phyloP scores from a whole-genome alignment of 2,888 invertebrate species.

The Oscheius sp. region DNA sequence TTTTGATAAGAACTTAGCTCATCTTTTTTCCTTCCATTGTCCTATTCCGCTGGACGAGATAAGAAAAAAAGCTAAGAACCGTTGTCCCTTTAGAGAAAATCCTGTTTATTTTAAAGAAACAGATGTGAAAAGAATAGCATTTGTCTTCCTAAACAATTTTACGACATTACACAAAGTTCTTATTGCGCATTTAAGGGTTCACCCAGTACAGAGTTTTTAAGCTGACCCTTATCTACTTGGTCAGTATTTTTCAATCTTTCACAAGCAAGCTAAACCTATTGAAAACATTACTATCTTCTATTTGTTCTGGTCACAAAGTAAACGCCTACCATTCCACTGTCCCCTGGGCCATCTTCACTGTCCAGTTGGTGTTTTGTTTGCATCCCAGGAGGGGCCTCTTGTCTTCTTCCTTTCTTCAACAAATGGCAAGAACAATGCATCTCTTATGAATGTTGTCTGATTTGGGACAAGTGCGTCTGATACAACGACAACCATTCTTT shows the following conservation, averaged over 20 bases:
- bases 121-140: slow-evolving; percentile 11
- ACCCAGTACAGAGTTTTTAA: slow-evolving; percentile 17
- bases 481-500: too few relatives aligned
- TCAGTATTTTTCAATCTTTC: slow-evolving; percentile 6
- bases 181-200: slow-evolving; percentile 1
- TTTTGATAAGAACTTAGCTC: too few relatives aligned
- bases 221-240: slow-evolving; percentile 2
- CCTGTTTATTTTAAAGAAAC: slow-evolving; percentile 6
- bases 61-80: neutral
- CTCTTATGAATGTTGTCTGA: neutral
- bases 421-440: neutral
- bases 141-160: slow-evolving; percentile 14
- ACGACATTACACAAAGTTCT: slow-evolving; percentile 18
- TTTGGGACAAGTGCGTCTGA: too few relatives aligned
- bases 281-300: slow-evolving; percentile 22
- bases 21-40: too few relatives aligned
- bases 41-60: neutral
- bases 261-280: neutral
- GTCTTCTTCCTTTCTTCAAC: neutral
- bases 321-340: too few relatives aligned
- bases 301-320: slow-evolving; percentile 1
- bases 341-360: neutral
- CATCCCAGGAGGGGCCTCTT: neutral
- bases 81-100: neutral
- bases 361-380: neutral